Evolutionary conservation across 2,888 invertebrate genomes (phyloP), one percentile per base, ranked within the genome.

Genomic region (Cerceris ruficornis): DNA sequence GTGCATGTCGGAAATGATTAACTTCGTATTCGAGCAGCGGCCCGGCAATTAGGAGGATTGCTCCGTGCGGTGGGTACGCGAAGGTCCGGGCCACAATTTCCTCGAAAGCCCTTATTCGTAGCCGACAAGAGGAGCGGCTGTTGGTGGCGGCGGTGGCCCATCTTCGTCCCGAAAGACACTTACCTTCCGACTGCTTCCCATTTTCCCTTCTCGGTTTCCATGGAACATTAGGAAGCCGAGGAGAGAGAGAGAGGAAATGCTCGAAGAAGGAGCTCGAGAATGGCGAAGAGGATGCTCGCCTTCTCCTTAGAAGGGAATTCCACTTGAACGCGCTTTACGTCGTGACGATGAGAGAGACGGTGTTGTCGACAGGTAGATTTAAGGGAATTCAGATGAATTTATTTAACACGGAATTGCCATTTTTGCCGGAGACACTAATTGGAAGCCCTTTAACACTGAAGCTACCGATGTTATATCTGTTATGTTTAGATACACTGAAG

Each of bases 1-100:
- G 76, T 81, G 78, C 78, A 81, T 75, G 80, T 86, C 84, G 79
- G 73, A 75, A 87, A 87, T 87, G 88, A 88, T 88, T 88, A 88
- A 88, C 80, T 80, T 75, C 71, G 85, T 79, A 76, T 84, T 81
- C 83, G 80, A 83, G 80, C 66, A 62, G 74, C 58, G 58, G 72
- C 46, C 69, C 65, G 61, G 82, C 88, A 88, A 88, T 88, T 88
- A 87, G 83, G 80, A 80, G 83, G 86, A 88, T 87, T 86, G 86
- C 85, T 75, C 67, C 78, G 76, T 62, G 69, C 61, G 62, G 41
- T 55, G 64, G 59, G 65, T 75, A 65, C 72, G 52, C 58, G 67
- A 59, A 60, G 60, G 60, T 64, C 68, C 80, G 66, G 64, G 71
- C 73, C 76, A 81, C 84, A 78, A 84, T 85, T 82, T 83, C 69